Evolutionary conservation across 1,140 invertebrate genomes (phyloP).

Genomic region (Tribolium madens): DNA sequence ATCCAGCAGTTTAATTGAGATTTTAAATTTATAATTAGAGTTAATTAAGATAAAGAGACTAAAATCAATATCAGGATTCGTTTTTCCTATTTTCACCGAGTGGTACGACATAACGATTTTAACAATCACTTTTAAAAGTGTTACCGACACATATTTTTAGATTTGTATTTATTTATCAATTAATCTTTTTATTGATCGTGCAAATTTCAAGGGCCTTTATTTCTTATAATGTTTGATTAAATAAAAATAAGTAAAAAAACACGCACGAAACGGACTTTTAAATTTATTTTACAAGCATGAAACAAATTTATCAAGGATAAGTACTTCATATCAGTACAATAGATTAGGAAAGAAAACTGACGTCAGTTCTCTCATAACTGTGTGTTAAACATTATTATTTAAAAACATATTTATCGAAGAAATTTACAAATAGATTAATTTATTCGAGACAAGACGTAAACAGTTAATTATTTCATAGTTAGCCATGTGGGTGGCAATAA

Average conservation of each 20-base stretch:
- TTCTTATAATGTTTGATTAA: not conserved
- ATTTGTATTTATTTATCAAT: constrained; percentile 7
- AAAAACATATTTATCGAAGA: constrained; percentile 20
- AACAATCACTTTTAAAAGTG: not conserved
- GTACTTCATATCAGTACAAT: constrained; percentile 19
- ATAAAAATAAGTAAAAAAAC: not conserved
- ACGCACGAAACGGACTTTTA: not conserved
- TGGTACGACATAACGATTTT: constrained; percentile 31
- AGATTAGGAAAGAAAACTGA: constrained; percentile 16
- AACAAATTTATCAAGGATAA: constrained; percentile 17
- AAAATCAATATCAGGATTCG: constrained; percentile 16
- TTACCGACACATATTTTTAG: not conserved
- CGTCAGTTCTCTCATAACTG: constrained; percentile 17
- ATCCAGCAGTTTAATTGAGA: not conserved
- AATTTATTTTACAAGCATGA: constrained; percentile 11
- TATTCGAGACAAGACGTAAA: not conserved
- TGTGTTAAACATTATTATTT: constrained; percentile 15
- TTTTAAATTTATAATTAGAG: not conserved
- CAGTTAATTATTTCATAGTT: too few relatives aligned
- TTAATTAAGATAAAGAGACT: constrained; percentile 15
- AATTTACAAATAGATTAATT: not conserved
- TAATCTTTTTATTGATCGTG: not conserved
- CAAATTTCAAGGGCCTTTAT: not conserved
- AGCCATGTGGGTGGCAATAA: not conserved
- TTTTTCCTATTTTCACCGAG: constrained; percentile 26